These are phyloP conservation scores for Tetropium fuscum DNA, from an alignment of 2,888 invertebrate genomes.

Conservation along the genomic window DNA sequence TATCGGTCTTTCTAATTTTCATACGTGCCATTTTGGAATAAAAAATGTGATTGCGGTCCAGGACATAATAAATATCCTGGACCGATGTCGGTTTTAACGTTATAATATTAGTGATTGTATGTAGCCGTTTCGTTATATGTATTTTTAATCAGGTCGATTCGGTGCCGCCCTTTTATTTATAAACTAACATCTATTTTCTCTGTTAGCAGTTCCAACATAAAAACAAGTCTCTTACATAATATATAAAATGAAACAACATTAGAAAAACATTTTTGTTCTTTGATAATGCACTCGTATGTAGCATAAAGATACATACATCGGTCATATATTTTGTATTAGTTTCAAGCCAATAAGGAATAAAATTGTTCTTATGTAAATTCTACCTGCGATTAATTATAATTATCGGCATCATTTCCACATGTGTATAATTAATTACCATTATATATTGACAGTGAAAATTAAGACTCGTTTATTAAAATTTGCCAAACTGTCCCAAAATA, in stretches of 20 bases:
- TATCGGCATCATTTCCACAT: conserved; percentile 1
- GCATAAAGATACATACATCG: neutral
- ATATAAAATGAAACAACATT: neutral
- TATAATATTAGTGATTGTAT: too few relatives aligned
- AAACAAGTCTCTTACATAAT: conserved; percentile 1
- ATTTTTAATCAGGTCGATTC: too few relatives aligned
- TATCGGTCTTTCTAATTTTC: too few relatives aligned
- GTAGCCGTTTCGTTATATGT: too few relatives aligned
- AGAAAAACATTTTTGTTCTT: neutral
- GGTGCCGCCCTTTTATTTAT: neutral
- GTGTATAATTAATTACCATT: conserved; percentile 37
- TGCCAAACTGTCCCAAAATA: conserved; percentile 23
- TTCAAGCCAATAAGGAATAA: conserved; percentile 9
- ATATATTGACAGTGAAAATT: conserved; percentile 22
- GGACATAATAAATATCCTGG: too few relatives aligned
- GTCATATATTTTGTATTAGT: conserved; percentile 1
- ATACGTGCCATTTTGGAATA: too few relatives aligned
- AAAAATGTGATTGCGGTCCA: too few relatives aligned
- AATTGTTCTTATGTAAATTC: conserved; percentile 1
- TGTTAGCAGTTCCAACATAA: neutral
- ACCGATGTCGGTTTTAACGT: too few relatives aligned
- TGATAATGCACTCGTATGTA: neutral
- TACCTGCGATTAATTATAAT: conserved; percentile 9
- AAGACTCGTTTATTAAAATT: conserved; percentile 22
- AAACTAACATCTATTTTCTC: neutral